These are phyloP conservation scores for Dicyema japonicum DNA, from an alignment of 1,140 invertebrate species.

Conservation along the genomic window DNA sequence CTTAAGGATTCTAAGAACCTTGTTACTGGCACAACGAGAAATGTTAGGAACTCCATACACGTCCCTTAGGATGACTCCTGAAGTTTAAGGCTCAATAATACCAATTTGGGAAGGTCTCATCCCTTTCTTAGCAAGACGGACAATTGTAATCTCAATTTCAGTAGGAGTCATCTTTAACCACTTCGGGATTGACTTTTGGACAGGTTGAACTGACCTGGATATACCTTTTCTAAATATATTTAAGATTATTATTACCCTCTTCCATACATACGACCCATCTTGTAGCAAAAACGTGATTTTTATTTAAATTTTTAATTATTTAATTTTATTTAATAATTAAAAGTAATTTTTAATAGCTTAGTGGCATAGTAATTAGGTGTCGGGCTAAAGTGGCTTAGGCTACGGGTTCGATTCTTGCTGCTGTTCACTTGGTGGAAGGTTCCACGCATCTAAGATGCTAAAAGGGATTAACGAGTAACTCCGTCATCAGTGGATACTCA, in stretches of 20 bases:
- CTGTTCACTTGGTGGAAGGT: too few relatives aligned
- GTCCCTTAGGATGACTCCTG: slow-evolving; percentile 84
- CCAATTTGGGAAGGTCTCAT: slow-evolving; percentile 93
- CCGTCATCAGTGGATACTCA: too few relatives aligned
- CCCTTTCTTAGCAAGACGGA: slow-evolving; percentile 85
- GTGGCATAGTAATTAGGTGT: too few relatives aligned
- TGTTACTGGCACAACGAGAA: slow-evolving; percentile 58
- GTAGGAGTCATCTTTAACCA: slow-evolving; percentile 83
- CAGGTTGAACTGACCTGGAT: slow-evolving; percentile 84
- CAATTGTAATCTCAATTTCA: slow-evolving; percentile 88
- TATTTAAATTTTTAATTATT: too few relatives aligned
- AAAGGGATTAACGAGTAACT: too few relatives aligned
- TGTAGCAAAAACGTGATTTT: too few relatives aligned
- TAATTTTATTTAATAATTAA: too few relatives aligned
- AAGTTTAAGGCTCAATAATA: slow-evolving; percentile 13
- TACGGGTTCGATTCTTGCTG: too few relatives aligned
- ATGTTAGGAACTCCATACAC: slow-evolving; percentile 96
- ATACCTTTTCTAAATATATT: slow-evolving; percentile 99
- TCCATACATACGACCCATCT: slow-evolving; percentile 92
- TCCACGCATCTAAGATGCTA: too few relatives aligned
- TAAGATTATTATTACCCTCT: too few relatives aligned
- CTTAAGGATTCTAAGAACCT: slow-evolving; percentile 84
- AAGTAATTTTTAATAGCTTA: too few relatives aligned
- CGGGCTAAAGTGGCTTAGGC: too few relatives aligned
- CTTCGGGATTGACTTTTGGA: slow-evolving; percentile 69